phyloP scores from a whole-genome alignment of 1,140 invertebrate genomes.

The Conopomorpha cramerella region DNA sequence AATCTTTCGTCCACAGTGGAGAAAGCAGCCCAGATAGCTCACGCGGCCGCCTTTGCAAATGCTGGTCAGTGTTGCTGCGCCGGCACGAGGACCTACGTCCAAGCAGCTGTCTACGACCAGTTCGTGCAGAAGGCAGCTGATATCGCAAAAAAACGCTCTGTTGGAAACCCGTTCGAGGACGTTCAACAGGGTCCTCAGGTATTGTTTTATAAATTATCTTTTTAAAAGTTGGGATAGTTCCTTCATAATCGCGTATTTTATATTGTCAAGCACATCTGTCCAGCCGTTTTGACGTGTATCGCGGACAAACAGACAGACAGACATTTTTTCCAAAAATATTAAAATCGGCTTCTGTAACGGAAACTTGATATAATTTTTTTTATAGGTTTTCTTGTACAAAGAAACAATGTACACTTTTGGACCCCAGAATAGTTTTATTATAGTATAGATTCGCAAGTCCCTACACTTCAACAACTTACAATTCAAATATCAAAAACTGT shows the following conservation, averaged over 20 bases:
- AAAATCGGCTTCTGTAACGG: too few species aligned
- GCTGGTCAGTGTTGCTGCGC: constrained; percentile 75
- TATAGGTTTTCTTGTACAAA: not conserved
- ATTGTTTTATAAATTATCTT: not conserved
- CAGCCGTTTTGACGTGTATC: not conserved
- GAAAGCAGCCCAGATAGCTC: constrained; percentile 85
- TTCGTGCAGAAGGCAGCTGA: constrained; percentile 88
- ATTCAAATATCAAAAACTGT: not conserved
- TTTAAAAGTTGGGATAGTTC: too few species aligned
- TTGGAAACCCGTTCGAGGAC: constrained; percentile 92
- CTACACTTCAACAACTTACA: constrained; percentile 1
- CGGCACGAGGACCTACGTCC: constrained; percentile 86
- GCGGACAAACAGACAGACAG: too few species aligned
- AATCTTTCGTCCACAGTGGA: constrained; percentile 69
- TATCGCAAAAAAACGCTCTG: constrained; percentile 76
- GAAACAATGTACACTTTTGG: not conserved
- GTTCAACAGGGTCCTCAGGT: constrained; percentile 92
- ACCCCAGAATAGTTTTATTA: not conserved
- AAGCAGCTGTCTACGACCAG: constrained; percentile 94
- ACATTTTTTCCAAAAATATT: too few species aligned
- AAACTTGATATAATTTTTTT: too few species aligned
- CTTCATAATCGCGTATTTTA: too few species aligned
- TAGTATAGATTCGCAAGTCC: not conserved
- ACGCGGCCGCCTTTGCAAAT: constrained; percentile 86
- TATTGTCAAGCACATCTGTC: too few species aligned